Conservation (phyloP, 2,797 vertebrate species). For the Chrosomus eos region DNA sequence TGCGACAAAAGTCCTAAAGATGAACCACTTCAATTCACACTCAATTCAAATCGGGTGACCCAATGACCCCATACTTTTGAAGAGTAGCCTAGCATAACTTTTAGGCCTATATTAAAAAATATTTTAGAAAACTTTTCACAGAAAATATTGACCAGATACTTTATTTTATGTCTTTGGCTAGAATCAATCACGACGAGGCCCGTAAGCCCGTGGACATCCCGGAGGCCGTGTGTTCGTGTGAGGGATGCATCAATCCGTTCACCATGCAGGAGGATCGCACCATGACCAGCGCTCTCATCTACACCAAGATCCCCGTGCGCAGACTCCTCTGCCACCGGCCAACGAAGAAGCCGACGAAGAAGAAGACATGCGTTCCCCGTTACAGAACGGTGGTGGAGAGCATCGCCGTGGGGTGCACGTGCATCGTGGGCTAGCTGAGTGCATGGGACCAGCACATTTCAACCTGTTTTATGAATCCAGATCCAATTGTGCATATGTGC, state of each 20-base stretch:
- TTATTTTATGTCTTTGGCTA: conserved; percentile 53
- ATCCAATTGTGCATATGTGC: not conserved
- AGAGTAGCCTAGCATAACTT: not conserved
- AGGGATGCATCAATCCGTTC: conserved; percentile 86
- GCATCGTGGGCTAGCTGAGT: conserved; percentile 78
- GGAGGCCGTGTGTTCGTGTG: conserved; percentile 81
- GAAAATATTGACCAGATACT: not conserved
- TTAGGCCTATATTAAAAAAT: not conserved
- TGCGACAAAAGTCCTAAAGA: no score
- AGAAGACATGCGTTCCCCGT: conserved; percentile 98
- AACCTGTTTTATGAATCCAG: not conserved
- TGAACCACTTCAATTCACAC: no score
- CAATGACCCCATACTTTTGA: not conserved
- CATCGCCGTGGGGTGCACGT: conserved; percentile 86
- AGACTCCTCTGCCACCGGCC: conserved; percentile 76
- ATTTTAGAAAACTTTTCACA: not conserved
- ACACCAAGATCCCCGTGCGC: conserved; percentile 83
- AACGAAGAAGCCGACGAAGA: conserved; percentile 74
- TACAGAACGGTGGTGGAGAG: conserved; percentile 86
- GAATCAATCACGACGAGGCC: conserved; percentile 82
- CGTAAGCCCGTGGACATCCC: conserved; percentile 82
- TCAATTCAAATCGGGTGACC: no score
- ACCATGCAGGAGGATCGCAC: conserved; percentile 86
- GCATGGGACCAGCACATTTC: not conserved
- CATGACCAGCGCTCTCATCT: conserved; percentile 86